Percentiles rank a stretch among this genome's conserved stretches.
Evolutionary conservation across 2,888 invertebrate species (phyloP).

Genomic region (Nycteola revayana): DNA sequence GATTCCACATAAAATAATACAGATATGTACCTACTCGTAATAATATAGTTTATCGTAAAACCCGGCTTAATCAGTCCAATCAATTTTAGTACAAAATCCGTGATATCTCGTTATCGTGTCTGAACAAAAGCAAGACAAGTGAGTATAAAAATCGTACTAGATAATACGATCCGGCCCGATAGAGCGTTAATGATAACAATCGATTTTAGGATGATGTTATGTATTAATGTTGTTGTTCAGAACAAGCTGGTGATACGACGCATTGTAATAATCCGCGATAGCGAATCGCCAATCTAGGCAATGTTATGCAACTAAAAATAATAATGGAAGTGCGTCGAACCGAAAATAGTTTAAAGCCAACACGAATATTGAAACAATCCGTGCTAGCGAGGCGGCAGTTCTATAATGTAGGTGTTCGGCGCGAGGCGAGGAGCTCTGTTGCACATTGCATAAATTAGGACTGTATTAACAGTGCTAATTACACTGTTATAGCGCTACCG

Average conservation of each 20-base stretch:
- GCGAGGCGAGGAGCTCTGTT: slow-evolving; percentile 30
- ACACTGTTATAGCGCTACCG: slow-evolving; percentile 49
- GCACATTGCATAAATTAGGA: slow-evolving; percentile 52
- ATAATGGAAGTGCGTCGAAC: slow-evolving; percentile 42
- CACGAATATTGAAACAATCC: slow-evolving; percentile 51
- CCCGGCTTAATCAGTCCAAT: slow-evolving; percentile 62
- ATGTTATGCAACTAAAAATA: slow-evolving; percentile 59
- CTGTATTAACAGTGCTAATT: slow-evolving; percentile 62
- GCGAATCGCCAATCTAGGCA: slow-evolving; percentile 40
- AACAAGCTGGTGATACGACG: slow-evolving; percentile 46
- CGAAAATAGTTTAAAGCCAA: slow-evolving; percentile 51
- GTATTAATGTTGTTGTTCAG: slow-evolving; percentile 49
- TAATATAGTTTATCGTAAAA: slow-evolving; percentile 40
- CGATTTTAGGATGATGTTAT: slow-evolving; percentile 40
- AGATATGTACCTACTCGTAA: slow-evolving; percentile 29
- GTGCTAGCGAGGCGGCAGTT: slow-evolving; percentile 18
- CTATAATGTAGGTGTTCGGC: slow-evolving; percentile 13
- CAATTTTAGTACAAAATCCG: slow-evolving; percentile 63
- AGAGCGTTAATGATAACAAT: slow-evolving; percentile 44
- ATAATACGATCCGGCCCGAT: slow-evolving; percentile 39
- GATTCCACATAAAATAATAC: slow-evolving; percentile 56
- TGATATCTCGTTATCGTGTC: slow-evolving; percentile 55
- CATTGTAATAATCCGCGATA: slow-evolving; percentile 45
- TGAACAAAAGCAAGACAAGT: slow-evolving; percentile 52
- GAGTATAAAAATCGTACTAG: slow-evolving; percentile 50